Evolutionary conservation across 1,140 invertebrate species (phyloP), one percentile per base, ranked within the genome.

Genomic region (Rhyzopertha dominica): DNA sequence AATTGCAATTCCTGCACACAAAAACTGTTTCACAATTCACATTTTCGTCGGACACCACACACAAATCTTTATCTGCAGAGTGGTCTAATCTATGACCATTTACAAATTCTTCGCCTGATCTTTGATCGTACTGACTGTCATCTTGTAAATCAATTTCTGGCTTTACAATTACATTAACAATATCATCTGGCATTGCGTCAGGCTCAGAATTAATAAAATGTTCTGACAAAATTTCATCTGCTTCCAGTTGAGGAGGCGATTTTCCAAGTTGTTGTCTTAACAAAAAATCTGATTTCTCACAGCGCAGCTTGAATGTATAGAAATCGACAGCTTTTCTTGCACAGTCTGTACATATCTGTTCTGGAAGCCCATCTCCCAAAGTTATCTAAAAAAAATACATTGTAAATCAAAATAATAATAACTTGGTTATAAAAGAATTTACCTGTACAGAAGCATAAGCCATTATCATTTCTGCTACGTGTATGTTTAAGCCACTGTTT

Each of bases 281-380:
- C 10, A 75, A 55, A 30, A 49, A 68, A 56, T 81, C 75, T 10
- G 76, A 76, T 54, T 78, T 71, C 62, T 81, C 79, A 50, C 78
- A 79, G 61, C 78, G 74, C 32, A 74, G 53, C 55, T 81, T 81
- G 52, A 81, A 81, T 42, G 77, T 70, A 55, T 79, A 81, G 19
- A 78, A 71, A 16, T 72, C 70, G 49, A 78, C 74, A n/a, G 79
- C 62, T 53, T 78, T 76, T 35, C 77, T 71, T 2, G 75, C 74
- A 51, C 79, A 82, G 17, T 70, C 56, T 28, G 68, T 71, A 41
- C 80, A 82, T 5, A 81, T 75, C 35, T 75, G 69, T 46, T 75
- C 68, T 24, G 79, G 77, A 53, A 81, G 65, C n/a, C 79, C 80
- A 66, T 81, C 80, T 12, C 72, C 76, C 45, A 70, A 66, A 40